Evolutionary conservation across 2,888 invertebrate species (phyloP).

Genomic region (Prenolepis imparis): DNA sequence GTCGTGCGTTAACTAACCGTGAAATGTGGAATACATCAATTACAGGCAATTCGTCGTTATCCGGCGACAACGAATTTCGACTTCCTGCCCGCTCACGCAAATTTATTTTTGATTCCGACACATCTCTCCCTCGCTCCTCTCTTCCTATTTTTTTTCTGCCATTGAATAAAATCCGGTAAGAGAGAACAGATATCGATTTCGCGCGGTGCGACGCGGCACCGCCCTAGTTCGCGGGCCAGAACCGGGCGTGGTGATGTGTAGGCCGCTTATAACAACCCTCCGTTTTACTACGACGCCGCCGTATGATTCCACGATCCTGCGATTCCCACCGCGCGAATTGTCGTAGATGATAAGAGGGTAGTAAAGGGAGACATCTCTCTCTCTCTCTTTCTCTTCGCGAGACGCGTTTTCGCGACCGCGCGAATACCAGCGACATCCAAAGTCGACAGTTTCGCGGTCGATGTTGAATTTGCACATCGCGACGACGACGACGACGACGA

Average conservation of each 20-base stretch:
- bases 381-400: no score
- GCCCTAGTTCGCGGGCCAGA: slow-evolving; percentile 77
- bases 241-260: slow-evolving; percentile 72
- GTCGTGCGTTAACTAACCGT: not conserved
- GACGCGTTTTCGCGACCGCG: not conserved
- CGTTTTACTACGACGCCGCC: slow-evolving; percentile 67
- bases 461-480: slow-evolving; percentile 31
- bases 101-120: slow-evolving; percentile 27
- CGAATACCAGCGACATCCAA: not conserved
- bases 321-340: slow-evolving; percentile 74
- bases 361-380: not conserved
- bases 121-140: no score
- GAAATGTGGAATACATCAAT: slow-evolving; percentile 41
- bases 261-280: slow-evolving; percentile 75
- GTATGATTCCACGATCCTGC: slow-evolving; percentile 65
- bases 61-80: not conserved
- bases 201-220: slow-evolving; percentile 76
- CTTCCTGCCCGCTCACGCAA: not conserved
- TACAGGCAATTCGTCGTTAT: slow-evolving; percentile 24
- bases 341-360: slow-evolving; percentile 44
- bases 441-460: slow-evolving; percentile 35
- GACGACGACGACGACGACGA: slow-evolving; percentile 7
- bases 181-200: slow-evolving; percentile 80
- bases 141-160: slow-evolving; percentile 36
- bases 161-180: slow-evolving; percentile 79